Evolutionary conservation across 2,888 invertebrate genomes (phyloP).

Genomic region (Ceraclea dissimilis): DNA sequence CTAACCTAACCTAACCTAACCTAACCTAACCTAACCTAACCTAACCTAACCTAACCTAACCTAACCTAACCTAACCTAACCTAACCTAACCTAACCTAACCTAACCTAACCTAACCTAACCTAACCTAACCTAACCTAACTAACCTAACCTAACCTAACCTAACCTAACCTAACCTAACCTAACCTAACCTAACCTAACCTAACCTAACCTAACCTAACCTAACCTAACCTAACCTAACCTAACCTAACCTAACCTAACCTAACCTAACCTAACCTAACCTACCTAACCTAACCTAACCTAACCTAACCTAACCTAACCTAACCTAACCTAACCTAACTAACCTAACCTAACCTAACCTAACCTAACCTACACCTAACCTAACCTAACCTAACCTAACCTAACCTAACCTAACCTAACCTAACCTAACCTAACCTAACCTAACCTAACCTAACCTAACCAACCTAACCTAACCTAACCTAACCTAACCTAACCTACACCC

Average conservation of each 20-base stretch:
- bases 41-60: constrained; percentile 10
- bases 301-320: constrained; percentile 22
- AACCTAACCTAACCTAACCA: too few relatives aligned
- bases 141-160: constrained; percentile 22
- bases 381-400: constrained; percentile 19
- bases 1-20: constrained; percentile 12
- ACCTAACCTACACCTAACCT: too few relatives aligned
- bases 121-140: constrained; percentile 21
- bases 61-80: constrained; percentile 6
- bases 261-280: too few relatives aligned
- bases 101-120: constrained; percentile 14
- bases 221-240: constrained; percentile 21
- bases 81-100: constrained; percentile 12
- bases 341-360: constrained; percentile 18
- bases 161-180: constrained; percentile 19
- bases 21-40: constrained; percentile 12
- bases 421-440: constrained; percentile 20
- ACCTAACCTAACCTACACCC: constrained; percentile 23
- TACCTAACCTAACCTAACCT: constrained; percentile 22
- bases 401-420: constrained; percentile 23
- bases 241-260: constrained; percentile 21
- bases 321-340: constrained; percentile 19
- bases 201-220: constrained; percentile 20
- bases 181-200: constrained; percentile 21
- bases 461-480: too few relatives aligned